A percentile compares a stretch with the other conserved stretches of the same genome.
Evolutionary conservation across 2,888 invertebrate genomes (phyloP).

Genomic region (Chymomyza fuscimana): DNA sequence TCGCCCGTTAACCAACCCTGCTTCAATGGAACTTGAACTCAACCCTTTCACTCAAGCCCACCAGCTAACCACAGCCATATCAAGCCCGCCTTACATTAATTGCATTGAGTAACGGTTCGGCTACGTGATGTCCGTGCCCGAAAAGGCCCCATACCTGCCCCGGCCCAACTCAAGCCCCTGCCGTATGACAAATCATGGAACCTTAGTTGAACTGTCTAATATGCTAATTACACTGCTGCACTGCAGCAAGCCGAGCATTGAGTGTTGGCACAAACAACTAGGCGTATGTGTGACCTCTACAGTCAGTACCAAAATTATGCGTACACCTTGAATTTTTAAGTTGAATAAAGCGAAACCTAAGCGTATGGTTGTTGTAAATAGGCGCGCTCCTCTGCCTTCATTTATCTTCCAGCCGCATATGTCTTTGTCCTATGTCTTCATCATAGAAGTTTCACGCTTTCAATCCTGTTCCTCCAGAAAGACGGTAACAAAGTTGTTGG

Average conservation of each 20-base stretch:
- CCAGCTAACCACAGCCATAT: conserved; percentile 16
- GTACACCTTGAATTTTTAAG: background rate
- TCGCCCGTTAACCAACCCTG: conserved; percentile 4
- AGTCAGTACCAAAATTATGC: conserved; percentile 22
- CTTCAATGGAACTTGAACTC: conserved; percentile 3
- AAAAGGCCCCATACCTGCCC: conserved; percentile 22
- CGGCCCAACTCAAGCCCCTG: background rate
- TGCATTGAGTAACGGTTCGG: conserved; percentile 50
- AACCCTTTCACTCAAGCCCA: background rate
- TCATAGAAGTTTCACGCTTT: no score
- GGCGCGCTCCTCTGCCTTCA: no score
- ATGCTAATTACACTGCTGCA: conserved; percentile 65
- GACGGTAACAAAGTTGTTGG: no score
- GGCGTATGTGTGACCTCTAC: background rate
- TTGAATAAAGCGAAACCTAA: no score
- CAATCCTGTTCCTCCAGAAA: no score
- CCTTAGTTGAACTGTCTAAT: conserved; percentile 57
- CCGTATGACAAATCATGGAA: conserved; percentile 14
- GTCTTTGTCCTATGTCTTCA: no score
- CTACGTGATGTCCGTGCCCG: background rate
- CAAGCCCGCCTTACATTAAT: conserved; percentile 63
- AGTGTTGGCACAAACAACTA: background rate
- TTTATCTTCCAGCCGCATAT: no score
- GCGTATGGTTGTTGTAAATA: no score
- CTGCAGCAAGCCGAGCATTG: conserved; percentile 34